Percentiles rank a stretch among this genome's conserved stretches.
Evolutionary conservation across 2,797 vertebrate species (phyloP).

Genomic region (Selene dorsalis): DNA sequence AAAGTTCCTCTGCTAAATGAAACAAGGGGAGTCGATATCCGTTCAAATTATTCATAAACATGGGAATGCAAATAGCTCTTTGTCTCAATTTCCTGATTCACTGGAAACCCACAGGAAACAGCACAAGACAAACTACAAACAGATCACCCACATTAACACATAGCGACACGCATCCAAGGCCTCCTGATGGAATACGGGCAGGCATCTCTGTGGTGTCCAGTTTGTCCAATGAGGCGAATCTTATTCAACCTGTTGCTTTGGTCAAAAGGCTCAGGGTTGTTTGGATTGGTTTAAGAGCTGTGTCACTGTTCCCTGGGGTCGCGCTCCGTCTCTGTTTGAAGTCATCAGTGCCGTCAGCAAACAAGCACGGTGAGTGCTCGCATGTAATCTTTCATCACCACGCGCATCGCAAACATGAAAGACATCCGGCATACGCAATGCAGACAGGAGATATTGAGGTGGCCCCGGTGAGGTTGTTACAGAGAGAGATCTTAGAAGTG

Average conservation of each 20-base stretch:
- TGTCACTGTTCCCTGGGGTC: conserved; percentile 47
- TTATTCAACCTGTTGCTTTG: conserved; percentile 58
- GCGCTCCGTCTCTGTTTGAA: conserved; percentile 28
- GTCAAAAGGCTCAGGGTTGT: conserved; percentile 40
- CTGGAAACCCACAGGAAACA: conserved; percentile 60
- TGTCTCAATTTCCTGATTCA: conserved; percentile 46
- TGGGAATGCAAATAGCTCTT: conserved; percentile 51
- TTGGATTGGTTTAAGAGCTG: conserved; percentile 50
- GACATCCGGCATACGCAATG: conserved; percentile 10
- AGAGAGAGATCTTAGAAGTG: conserved; percentile 14
- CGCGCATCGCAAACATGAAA: conserved; percentile 20
- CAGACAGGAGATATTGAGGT: conserved; percentile 34
- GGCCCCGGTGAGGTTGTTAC: not conserved
- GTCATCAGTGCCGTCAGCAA: conserved; percentile 46
- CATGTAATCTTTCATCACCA: conserved; percentile 55
- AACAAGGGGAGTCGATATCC: conserved; percentile 56
- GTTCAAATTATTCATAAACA: conserved; percentile 42
- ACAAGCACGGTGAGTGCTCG: conserved; percentile 43
- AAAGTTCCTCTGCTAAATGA: conserved; percentile 39
- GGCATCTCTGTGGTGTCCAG: conserved; percentile 52
- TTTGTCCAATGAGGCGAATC: conserved; percentile 58
- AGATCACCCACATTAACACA: conserved; percentile 38
- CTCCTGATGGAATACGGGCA: conserved; percentile 11
- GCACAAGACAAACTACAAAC: conserved; percentile 30
- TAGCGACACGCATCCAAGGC: conserved; percentile 21